Percentiles rank a stretch among this genome's conserved stretches.
These are phyloP conservation scores for Siphamia tubifer DNA, from an alignment of 2,113 vertebrate species.

Conservation along the genomic window DNA sequence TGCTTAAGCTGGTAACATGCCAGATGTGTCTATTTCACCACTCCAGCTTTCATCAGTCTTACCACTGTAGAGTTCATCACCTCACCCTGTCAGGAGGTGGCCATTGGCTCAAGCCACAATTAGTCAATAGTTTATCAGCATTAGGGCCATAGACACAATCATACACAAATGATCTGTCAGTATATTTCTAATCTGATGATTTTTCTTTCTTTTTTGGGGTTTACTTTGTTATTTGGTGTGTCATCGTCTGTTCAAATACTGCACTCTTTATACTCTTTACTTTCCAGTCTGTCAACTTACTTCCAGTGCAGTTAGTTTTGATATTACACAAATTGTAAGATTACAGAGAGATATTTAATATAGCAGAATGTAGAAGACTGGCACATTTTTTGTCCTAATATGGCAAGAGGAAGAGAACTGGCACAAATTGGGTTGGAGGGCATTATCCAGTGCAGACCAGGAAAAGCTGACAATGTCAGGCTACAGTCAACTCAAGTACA, in stretches of 20 bases:
- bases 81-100: constrained; percentile 32
- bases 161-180: background rate
- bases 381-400: no score
- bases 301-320: background rate
- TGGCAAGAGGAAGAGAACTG: no score
- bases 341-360: background rate
- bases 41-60: constrained; percentile 24
- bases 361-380: background rate
- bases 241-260: no score
- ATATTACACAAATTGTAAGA: background rate
- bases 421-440: no score
- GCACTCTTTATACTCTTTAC: no score
- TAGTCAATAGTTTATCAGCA: background rate
- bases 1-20: constrained; percentile 44
- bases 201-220: background rate
- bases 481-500: no score
- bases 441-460: no score
- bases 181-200: background rate
- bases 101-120: background rate
- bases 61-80: constrained; percentile 32
- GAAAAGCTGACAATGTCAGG: no score
- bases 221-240: no score
- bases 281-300: background rate
- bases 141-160: background rate
- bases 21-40: constrained; percentile 29